Base-by-base conservation (phyloP, 2,888 invertebrate genomes). In the Tachina fera region DNA sequence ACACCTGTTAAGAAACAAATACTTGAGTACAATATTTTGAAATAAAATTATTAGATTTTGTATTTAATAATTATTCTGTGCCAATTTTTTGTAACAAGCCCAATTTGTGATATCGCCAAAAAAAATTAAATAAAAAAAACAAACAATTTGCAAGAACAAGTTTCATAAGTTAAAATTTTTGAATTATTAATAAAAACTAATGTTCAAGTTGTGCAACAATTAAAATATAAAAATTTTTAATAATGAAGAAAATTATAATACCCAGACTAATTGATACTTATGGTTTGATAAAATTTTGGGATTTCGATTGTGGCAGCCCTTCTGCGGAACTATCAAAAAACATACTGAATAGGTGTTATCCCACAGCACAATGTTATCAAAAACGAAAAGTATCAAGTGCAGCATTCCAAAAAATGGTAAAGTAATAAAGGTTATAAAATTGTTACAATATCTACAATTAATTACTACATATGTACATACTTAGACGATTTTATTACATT, bases 221-320 rank as follows among this genome's bases (percentile, higher is more conserved):
- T 45, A 22, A 49, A 47, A 19, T n/a, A 39, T 31, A 19, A 41
- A 56, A 70, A 13, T 47, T 58, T 70, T 39, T 19, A 19, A 87
- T 72, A 60, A 91, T 91, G 91, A 91, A 90, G 81, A 90, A 91
- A 83, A 88, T 90, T 60, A 90, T 90, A 75, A 89, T 91, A 89
- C 91, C 91, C 49, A 90, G 89, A 1, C 77, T 90, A 9, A 89
- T 91, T 88, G 91, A 91, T 74, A 90, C 90, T 82, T 91, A 90
- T 87, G 91, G 91, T 3, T 86, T 91, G 79, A 90, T 91, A 43
- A 90, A 89, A 82, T 90, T 91, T 87, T 91, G 91, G 91, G 90
- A 90, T 78, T 91, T 91, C 58, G 91, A 91, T 87, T 85, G 88
- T 78, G 90, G 89, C 9, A 84, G 88, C 45, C 90, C 90, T 14